These are phyloP conservation scores for Anguilla marmorata DNA, from an alignment of 2,797 vertebrate genomes.

Conservation along the genomic window DNA sequence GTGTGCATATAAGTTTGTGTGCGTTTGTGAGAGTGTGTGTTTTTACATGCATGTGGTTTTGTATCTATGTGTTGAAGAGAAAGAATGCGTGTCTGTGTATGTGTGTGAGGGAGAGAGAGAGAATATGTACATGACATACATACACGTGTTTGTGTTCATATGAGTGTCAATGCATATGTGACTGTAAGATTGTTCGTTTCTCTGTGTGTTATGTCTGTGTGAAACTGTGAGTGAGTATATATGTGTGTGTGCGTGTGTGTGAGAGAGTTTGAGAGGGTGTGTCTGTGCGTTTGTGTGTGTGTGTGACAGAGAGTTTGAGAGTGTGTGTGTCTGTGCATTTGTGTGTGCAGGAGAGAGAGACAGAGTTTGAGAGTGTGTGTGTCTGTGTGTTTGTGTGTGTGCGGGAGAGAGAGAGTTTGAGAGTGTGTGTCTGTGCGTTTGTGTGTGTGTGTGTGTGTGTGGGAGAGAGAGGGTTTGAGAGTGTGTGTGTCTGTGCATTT, in stretches of 20 bases:
- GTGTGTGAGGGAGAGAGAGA: neutral
- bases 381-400: no score
- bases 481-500: slow-evolving; percentile 17
- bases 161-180: neutral
- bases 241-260: no score
- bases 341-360: no score
- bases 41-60: slow-evolving; percentile 63
- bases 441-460: neutral
- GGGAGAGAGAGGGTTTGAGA: neutral
- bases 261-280: no score
- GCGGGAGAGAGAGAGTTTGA: no score
- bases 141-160: neutral
- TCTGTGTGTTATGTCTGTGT: neutral
- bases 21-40: neutral
- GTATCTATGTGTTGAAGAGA: neutral
- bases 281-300: no score
- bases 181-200: neutral
- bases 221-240: no score
- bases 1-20: neutral
- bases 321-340: no score
- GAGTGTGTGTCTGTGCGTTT: no score
- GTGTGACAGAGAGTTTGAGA: no score
- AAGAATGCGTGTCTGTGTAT: neutral
- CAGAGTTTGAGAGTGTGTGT: no score
- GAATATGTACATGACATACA: neutral